phyloP scores from a whole-genome alignment of 2,888 invertebrate species.

The Leptothorax acervorum region DNA sequence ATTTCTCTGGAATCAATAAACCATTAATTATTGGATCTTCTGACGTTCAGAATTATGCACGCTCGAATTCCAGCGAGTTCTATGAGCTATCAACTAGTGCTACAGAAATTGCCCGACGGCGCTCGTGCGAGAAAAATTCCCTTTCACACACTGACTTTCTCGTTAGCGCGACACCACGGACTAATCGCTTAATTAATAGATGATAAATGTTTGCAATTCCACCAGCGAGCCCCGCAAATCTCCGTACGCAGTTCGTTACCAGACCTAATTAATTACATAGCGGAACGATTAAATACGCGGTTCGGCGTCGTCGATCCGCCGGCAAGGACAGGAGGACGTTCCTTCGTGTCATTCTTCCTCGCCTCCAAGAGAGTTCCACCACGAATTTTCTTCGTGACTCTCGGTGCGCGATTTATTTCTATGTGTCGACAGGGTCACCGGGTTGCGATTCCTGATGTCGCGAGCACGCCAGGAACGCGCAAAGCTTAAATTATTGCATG shows the following conservation, averaged over 20 bases:
- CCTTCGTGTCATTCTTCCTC: constrained; percentile 36
- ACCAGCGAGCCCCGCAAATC: constrained; percentile 47
- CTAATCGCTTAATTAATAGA: constrained; percentile 79
- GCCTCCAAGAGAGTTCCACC: constrained; percentile 33
- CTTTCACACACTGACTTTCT: constrained; percentile 63
- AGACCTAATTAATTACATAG: constrained; percentile 70
- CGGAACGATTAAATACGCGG: constrained; percentile 62
- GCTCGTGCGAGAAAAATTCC: constrained; percentile 62
- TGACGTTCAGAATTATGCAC: constrained; percentile 52
- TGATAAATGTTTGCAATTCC: constrained; percentile 77
- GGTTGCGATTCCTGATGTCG: constrained; percentile 71
- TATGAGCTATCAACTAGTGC: constrained; percentile 3
- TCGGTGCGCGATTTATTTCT: constrained; percentile 66
- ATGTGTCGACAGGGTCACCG: constrained; percentile 62
- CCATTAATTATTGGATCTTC: constrained; percentile 38
- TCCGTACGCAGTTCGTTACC: constrained; percentile 69
- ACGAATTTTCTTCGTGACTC: constrained; percentile 69
- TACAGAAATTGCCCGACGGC: constrained; percentile 65
- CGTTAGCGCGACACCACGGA: constrained; percentile 70
- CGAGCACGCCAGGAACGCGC: constrained; percentile 62
- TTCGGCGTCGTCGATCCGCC: constrained; percentile 19
- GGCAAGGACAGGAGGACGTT: background rate
- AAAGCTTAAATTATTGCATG: constrained; percentile 74
- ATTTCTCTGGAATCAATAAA: constrained; percentile 51
- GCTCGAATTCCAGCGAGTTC: constrained; percentile 19